Evolutionary conservation across 2,797 vertebrate genomes (phyloP), one percentile per base, ranked within the genome.

Genomic region (Lagorchestes hirsutus): DNA sequence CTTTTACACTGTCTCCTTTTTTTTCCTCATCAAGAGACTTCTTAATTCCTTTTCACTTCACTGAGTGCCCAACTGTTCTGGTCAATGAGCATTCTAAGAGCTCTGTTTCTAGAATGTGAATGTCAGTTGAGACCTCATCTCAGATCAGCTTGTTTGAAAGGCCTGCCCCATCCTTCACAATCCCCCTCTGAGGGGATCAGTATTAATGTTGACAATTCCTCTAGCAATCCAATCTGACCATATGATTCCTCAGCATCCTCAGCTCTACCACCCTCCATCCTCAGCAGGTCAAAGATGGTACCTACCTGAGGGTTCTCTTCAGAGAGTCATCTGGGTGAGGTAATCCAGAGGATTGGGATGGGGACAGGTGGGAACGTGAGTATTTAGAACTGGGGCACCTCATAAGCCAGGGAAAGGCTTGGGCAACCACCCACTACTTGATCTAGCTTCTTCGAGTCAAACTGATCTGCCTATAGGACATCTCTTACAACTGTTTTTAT

Each of bases 181-280:
- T 54, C 40, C 18, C 82, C n/a, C 74, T 50, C 50, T 90, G 55
- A 55, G 91, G 34, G 1, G 55, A 11, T 22, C 54, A 3, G 31
- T 5, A 34, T 29, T 22, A 28, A 0, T 0, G 28, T 13, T 50
- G 58, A 12, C 5, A 0, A 1, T 55, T 1, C 52, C 52, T 82
- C 9, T 55, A 16, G 91, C 40, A 22, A 18, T 13, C 57, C 91
- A n/a, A 5, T 52, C 91, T n/a, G 55, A 57, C 56, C n/a, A 57
- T 92, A 93, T 24, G 50, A 58, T 0, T 31, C 57, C 6, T 90
- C 0, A 9, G 28, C 22, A 54, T 18, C 4, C 18, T 31, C 22
- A 5, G 14, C 40, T 5, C 9, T 2, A 5, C 4, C 31, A 31
- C 8, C 50, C 12, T 67, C 34, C 34, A 8, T 1, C 82, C 52